A percentile compares a stretch with the other conserved stretches of the same genome.
phyloP scores from a whole-genome alignment of 2,888 invertebrate species.

The Chelonus formosanus region DNA sequence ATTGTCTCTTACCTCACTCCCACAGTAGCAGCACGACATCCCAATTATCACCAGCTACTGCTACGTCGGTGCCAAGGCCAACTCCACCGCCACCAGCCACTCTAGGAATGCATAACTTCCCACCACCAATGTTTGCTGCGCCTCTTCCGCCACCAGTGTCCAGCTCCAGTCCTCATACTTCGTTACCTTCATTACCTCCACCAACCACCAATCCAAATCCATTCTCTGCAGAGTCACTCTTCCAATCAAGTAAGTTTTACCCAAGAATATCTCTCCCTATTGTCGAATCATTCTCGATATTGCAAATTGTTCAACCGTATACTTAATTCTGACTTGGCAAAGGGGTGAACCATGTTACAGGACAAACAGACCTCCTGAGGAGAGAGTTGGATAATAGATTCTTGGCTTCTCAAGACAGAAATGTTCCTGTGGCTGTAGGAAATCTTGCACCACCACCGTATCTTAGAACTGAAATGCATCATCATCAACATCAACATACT shows the following conservation, averaged over 20 bases:
- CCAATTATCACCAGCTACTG: slow-evolving; percentile 66
- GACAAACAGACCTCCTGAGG: slow-evolving; percentile 84
- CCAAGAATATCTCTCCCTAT: slow-evolving; percentile 8
- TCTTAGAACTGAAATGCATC: slow-evolving; percentile 87
- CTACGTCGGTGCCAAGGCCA: slow-evolving; percentile 67
- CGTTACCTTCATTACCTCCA: slow-evolving; percentile 59
- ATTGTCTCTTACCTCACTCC: slow-evolving; percentile 11
- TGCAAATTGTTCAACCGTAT: slow-evolving; percentile 2
- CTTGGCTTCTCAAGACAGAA: slow-evolving; percentile 83
- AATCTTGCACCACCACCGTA: slow-evolving; percentile 68
- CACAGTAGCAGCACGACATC: slow-evolving; percentile 60
- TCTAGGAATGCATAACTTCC: slow-evolving; percentile 69
- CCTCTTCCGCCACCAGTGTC: slow-evolving; percentile 69
- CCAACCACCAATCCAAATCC: slow-evolving; percentile 78
- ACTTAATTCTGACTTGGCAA: slow-evolving; percentile 1
- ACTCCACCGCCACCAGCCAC: slow-evolving; percentile 69
- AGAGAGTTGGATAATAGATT: slow-evolving; percentile 91
- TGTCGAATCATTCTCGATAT: neutral
- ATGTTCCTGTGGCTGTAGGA: slow-evolving; percentile 62
- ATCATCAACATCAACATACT: slow-evolving; percentile 92
- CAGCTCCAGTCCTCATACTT: slow-evolving; percentile 62
- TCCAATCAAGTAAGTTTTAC: slow-evolving; percentile 80
- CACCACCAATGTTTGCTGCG: slow-evolving; percentile 75
- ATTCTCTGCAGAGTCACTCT: slow-evolving; percentile 87
- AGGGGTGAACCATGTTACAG: slow-evolving; percentile 66